These are phyloP conservation scores for Lasioglossum marginatum DNA, from an alignment of 2,888 invertebrate genomes.

Conservation along the genomic window DNA sequence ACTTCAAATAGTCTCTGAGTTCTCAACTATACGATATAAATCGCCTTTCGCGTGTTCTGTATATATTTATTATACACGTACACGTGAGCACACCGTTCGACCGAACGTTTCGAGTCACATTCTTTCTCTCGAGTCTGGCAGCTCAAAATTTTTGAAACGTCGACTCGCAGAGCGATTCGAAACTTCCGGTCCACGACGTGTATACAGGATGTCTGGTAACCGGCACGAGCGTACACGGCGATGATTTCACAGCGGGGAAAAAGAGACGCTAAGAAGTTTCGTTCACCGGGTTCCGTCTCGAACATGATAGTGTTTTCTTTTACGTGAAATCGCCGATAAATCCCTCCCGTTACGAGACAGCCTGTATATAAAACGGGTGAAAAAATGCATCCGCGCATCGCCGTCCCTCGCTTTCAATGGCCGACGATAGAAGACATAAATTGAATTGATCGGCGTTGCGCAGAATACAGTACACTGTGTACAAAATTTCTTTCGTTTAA, in stretches of 20 bases:
- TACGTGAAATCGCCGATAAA: not conserved
- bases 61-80: not conserved
- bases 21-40: slow-evolving; percentile 60
- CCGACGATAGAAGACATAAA: not conserved
- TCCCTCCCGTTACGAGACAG: not conserved
- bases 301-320: not conserved
- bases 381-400: not conserved
- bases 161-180: not conserved
- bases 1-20: slow-evolving; percentile 77
- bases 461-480: not conserved
- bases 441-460: not conserved
- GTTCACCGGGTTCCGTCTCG: not conserved
- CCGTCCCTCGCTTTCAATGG: not conserved
- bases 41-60: not conserved
- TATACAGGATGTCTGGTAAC: not conserved
- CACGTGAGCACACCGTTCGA: not conserved
- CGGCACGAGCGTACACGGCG: not conserved
- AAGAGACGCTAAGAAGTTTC: not conserved
- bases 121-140: not conserved
- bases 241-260: not conserved
- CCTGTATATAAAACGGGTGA: not conserved
- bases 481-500: not conserved
- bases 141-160: not conserved
- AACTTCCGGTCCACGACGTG: not conserved
- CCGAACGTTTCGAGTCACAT: not conserved